A percentile compares a stretch with the other conserved stretches of the same genome.
Evolutionary conservation across 2,888 invertebrate species (phyloP).

Genomic region (Rhamphomyia laevipes): DNA sequence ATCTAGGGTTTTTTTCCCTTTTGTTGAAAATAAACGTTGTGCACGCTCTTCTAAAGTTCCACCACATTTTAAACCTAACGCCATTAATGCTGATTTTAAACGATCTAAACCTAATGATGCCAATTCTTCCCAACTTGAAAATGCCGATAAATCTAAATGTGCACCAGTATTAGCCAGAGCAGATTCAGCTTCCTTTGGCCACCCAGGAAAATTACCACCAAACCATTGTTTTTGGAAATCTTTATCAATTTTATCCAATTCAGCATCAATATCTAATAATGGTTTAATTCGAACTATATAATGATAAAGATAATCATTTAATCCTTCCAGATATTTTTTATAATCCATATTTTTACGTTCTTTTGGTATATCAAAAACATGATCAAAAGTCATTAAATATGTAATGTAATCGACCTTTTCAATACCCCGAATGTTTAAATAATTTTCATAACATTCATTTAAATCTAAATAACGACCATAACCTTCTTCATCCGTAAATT

Average conservation of each 20-base stretch:
- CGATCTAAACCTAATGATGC: conserved; percentile 95
- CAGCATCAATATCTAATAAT: conserved; percentile 65
- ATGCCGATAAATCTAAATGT: conserved; percentile 94
- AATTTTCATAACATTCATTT: conserved; percentile 92
- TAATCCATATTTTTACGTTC: conserved; percentile 82
- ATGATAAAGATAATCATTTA: conserved; percentile 76
- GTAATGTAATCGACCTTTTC: conserved; percentile 96
- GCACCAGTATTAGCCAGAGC: conserved; percentile 91
- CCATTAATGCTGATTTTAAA: conserved; percentile 93
- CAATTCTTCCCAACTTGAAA: conserved; percentile 93
- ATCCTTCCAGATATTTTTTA: conserved; percentile 66
- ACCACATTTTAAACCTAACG: conserved; percentile 93
- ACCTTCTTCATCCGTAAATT: conserved; percentile 98
- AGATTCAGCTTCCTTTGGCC: conserved; percentile 93
- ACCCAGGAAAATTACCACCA: conserved; percentile 81
- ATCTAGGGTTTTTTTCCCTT: conserved; percentile 87
- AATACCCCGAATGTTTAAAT: conserved; percentile 91
- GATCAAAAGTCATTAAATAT: conserved; percentile 88
- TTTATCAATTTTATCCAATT: conserved; percentile 63
- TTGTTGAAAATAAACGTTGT: conserved; percentile 88
- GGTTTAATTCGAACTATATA: conserved; percentile 79
- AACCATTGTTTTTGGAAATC: conserved; percentile 84
- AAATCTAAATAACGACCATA: conserved; percentile 97
- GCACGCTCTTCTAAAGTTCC: conserved; percentile 97
- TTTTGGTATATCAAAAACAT: conserved; percentile 87